phyloP scores from a whole-genome alignment of 2,888 invertebrate genomes.

The Eupithecia inturbata region DNA sequence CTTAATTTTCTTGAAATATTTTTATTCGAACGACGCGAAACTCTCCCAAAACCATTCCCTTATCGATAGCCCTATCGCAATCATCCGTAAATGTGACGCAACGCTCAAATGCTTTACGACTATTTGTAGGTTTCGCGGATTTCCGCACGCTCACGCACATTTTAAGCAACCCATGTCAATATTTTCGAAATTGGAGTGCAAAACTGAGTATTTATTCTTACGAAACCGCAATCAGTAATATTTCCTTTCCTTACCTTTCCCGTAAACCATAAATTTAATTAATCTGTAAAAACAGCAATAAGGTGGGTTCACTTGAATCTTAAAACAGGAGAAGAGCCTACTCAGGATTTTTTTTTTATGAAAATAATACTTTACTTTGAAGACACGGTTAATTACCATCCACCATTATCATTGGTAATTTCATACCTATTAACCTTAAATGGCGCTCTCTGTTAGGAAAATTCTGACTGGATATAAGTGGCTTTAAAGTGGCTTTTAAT shows the following conservation, averaged over 20 bases:
- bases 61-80: conserved; percentile 23
- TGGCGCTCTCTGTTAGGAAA: too few species aligned
- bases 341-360: conserved; percentile 26
- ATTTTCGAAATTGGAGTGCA: too few species aligned
- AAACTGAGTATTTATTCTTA: too few species aligned
- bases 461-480: conserved; percentile 14
- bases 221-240: too few species aligned
- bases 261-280: too few species aligned
- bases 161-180: conserved; percentile 31
- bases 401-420: not conserved
- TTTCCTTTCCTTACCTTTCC: too few species aligned
- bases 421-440: too few species aligned
- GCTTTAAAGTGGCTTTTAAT: too few species aligned
- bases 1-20: not conserved
- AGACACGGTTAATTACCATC: conserved; percentile 46
- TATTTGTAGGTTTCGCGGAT: conserved; percentile 49
- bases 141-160: conserved; percentile 45
- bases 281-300: not conserved
- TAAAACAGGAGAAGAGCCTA: conserved; percentile 26
- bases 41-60: not conserved
- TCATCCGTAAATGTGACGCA: conserved; percentile 25
- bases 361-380: conserved; percentile 29
- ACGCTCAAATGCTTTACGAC: conserved; percentile 47
- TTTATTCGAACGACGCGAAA: not conserved
- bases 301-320: not conserved